These are phyloP conservation scores for Cecropterus lyciades DNA, from an alignment of 1,140 invertebrate species.

Conservation along the genomic window DNA sequence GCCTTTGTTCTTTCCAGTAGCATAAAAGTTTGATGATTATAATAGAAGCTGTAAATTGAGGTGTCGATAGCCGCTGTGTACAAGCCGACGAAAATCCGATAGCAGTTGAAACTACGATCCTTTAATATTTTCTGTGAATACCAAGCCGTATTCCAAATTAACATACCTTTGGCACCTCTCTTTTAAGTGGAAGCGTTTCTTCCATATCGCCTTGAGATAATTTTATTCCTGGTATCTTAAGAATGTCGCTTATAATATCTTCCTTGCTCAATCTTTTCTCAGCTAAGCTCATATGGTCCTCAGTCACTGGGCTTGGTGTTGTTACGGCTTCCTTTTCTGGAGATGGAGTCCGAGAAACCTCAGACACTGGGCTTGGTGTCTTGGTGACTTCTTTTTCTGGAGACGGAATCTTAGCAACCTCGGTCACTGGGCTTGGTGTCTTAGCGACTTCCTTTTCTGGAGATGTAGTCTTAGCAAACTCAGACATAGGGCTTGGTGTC, in stretches of 20 bases:
- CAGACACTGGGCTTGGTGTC: too few species aligned
- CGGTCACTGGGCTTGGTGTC: too few species aligned
- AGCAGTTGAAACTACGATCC: constrained; percentile 10
- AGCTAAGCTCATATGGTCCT: too few species aligned
- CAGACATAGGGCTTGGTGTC: too few species aligned
- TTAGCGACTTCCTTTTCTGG: too few species aligned
- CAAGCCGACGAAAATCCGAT: constrained; percentile 2
- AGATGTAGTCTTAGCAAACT: too few species aligned
- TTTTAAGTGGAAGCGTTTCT: not conserved
- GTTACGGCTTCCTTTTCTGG: too few species aligned
- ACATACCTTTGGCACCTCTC: constrained; percentile 35
- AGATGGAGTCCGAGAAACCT: too few species aligned
- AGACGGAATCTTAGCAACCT: too few species aligned
- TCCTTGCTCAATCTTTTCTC: not conserved
- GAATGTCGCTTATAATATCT: not conserved
- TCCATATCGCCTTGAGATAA: not conserved
- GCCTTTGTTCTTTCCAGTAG: too few species aligned
- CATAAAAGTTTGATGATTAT: too few species aligned
- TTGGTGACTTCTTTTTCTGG: too few species aligned
- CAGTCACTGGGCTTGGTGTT: not conserved
- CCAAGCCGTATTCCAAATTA: constrained; percentile 1
- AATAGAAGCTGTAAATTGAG: constrained; percentile 1
- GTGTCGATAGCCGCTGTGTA: constrained; percentile 5
- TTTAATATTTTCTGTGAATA: constrained; percentile 2
- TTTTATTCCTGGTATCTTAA: not conserved